phyloP scores from a whole-genome alignment of 2,113 vertebrate species.

The Parus major region DNA sequence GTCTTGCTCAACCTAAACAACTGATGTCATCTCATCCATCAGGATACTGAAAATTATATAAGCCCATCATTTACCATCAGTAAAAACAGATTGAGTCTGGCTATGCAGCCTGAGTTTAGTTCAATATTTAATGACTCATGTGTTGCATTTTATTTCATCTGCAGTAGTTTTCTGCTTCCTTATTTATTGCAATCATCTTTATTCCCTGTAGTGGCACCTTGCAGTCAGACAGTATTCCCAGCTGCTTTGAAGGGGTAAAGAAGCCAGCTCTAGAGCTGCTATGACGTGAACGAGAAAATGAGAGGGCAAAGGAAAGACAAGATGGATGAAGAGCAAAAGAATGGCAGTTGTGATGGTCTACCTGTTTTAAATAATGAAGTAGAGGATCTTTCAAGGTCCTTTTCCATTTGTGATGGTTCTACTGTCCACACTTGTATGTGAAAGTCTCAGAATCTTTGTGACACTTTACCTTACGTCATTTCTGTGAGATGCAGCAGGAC shows the following conservation, averaged over 20 bases:
- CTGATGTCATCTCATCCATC: conserved; percentile 1
- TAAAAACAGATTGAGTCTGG: conserved; percentile 16
- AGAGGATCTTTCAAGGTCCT: conserved; percentile 31
- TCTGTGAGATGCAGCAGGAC: background rate
- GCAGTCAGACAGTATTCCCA: background rate
- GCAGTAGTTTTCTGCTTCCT: conserved; percentile 21
- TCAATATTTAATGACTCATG: conserved; percentile 50
- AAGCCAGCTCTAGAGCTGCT: background rate
- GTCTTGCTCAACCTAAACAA: background rate
- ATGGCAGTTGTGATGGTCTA: background rate
- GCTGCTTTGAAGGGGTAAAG: background rate
- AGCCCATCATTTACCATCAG: background rate
- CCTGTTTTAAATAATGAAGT: background rate
- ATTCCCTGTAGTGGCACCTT: background rate
- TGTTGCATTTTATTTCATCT: background rate
- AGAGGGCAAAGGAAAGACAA: background rate
- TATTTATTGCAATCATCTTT: conserved; percentile 56
- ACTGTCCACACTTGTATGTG: background rate
- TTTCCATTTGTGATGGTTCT: background rate
- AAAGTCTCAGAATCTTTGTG: background rate
- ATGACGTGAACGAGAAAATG: background rate
- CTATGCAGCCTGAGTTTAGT: background rate
- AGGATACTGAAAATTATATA: conserved; percentile 42
- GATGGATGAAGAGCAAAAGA: background rate
- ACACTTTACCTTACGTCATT: background rate